Base-by-base conservation (phyloP, 2,888 invertebrate species). In the Sclerodermus sp. region DNA sequence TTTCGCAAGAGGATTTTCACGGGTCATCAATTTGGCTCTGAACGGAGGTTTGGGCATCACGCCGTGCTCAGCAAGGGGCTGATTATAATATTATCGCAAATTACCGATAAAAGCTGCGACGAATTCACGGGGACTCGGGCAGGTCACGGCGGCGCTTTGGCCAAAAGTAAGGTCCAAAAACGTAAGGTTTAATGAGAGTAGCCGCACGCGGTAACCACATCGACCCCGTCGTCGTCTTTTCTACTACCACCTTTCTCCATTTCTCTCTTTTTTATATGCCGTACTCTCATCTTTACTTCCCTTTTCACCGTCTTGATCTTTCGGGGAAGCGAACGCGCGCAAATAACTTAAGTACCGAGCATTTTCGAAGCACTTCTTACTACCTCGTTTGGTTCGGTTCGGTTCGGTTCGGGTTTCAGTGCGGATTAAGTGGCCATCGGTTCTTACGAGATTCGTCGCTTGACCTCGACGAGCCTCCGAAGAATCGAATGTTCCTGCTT, bases 11-110 rank as follows among this genome's bases (percentile, higher is more conserved):
- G 47, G 54, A 55, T 64, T 63, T 67, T 52, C 60, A 64, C 52
- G 64, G 64, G 59, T 62, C 71, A 65, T 69, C 62, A 64, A 71
- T 71, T 70, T 57, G 45, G n/a, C 52, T 50, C 42, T 47, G 51
- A 42, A 53, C 61, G 45, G 38, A 43, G 39, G 54, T 53, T 51
- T 58, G n/a, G n/a, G n/a, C n/a, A n/a, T n/a, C 23, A 23, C 3
- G 23, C 8, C 38, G 34, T 42, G 55, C 23, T 34, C 60, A 55
- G 59, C 64, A 60, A 67, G 57, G 58, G 60, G 55, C 57, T 66
- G 65, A 67, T 71, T 70, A 66, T 64, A 63, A 67, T 71, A 70
- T 70, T 71, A 66, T 58, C 63, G 63, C 59, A 67, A 71, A 71
- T 71, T 66, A 58, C 64, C 62, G 60, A 47, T 55, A 53, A 70